Base-by-base conservation (phyloP, 2,888 invertebrate genomes). In the Hanleya hanleyi region DNA sequence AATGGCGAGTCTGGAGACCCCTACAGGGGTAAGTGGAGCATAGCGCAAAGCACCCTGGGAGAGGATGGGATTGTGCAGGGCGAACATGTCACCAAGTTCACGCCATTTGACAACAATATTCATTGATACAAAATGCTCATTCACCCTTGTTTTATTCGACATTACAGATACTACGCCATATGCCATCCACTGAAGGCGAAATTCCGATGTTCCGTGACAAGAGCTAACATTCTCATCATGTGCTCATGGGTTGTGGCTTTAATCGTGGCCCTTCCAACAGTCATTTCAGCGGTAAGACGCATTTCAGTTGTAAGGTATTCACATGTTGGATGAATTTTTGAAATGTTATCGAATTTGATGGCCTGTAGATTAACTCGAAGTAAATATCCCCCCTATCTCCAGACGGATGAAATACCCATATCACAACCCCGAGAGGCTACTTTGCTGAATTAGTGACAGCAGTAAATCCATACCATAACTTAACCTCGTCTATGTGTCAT, bases 121-220 rank as follows among this genome's bases (percentile, higher is more conserved):
- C 12, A 15, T 41, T 12, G 18, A 41, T 18, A 12, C 18, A 18
- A 18, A 12, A 41, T 41, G 12, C 12, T 41, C 18, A 18, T 41
- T 18, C 47, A 12, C 47, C 47, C 47, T 18, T 15, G 15, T 12
- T 4, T 7, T 18, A 6, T 67, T 57, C 50, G 68, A 67, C 37
- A 29, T 70, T 74, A 5, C 74, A 81, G 81, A 38, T 81, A 77
- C 65, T 81, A 81, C 65, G 81, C 81, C 33, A 81, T 81, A 0
- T 81, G 81, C 57, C 76, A 77, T 32, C 81, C 81, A 1, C 35
- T 81, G 68, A 77, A 76, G 26, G 81, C 77, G 0, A 76, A 79
- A 57, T 81, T 77, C 66, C 69, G 77, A 51, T 81, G 81, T 41
- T 80, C 77, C 2, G 75, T 74, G 76, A 73, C 62, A 26, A 51